A percentile compares a stretch with the other conserved stretches of the same genome.
Evolutionary conservation across 2,888 invertebrate species (phyloP).

Genomic region (Timandra comae): DNA sequence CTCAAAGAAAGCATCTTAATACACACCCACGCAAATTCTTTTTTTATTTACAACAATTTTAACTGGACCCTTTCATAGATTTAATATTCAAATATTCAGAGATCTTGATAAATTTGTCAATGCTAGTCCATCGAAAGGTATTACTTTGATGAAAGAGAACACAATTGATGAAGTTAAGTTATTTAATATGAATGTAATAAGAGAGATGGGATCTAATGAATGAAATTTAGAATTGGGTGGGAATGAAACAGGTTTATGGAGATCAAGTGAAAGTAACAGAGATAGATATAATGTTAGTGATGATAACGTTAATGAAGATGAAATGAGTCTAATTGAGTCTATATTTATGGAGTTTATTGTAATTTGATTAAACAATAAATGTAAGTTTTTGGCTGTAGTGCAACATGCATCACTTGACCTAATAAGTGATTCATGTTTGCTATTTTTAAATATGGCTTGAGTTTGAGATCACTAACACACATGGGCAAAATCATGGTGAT

Average conservation of each 20-base stretch:
- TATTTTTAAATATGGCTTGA: too few species aligned
- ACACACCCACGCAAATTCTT: slow-evolving; percentile 56
- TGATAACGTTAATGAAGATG: background rate
- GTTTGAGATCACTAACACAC: too few species aligned
- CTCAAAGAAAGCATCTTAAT: slow-evolving; percentile 49
- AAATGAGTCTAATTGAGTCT: too few species aligned
- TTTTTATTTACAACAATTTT: slow-evolving; percentile 6
- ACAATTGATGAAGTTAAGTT: slow-evolving; percentile 4
- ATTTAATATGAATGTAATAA: slow-evolving; percentile 2
- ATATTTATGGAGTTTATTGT: too few species aligned
- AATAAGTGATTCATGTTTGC: too few species aligned
- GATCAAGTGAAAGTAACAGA: background rate
- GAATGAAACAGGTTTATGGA: background rate
- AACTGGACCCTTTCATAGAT: slow-evolving; percentile 8
- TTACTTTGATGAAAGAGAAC: slow-evolving; percentile 5
- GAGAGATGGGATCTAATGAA: background rate
- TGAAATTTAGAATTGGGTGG: background rate
- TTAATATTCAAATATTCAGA: background rate
- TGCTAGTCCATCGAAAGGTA: background rate
- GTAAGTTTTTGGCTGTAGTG: too few species aligned
- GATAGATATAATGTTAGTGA: background rate
- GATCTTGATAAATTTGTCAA: slow-evolving; percentile 2
- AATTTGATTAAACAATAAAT: too few species aligned
- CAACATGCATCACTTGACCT: too few species aligned
- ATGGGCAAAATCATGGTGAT: too few species aligned